These are phyloP conservation scores for Ptilorrhoa leucosticta DNA, from an alignment of 2,113 vertebrate genomes.

Conservation along the genomic window DNA sequence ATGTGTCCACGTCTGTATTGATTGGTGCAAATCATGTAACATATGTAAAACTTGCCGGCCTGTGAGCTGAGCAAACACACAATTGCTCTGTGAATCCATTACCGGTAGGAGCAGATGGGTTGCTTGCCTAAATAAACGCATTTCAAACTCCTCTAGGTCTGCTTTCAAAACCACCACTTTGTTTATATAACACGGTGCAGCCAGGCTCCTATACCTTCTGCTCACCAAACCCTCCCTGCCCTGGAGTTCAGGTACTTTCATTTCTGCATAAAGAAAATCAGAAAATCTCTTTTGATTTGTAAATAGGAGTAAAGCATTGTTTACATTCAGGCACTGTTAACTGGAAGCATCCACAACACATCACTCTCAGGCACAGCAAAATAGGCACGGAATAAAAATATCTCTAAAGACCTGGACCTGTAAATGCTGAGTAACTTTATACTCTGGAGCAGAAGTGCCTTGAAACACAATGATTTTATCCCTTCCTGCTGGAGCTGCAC, in stretches of 20 bases:
- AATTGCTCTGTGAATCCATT: neutral
- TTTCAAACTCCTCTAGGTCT: slow-evolving; percentile 27
- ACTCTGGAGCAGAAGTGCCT: neutral
- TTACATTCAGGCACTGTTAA: neutral
- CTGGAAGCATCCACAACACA: neutral
- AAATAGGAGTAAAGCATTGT: neutral
- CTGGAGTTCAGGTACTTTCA: neutral
- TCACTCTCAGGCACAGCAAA: neutral
- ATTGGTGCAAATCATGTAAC: neutral
- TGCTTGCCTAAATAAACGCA: slow-evolving; percentile 9
- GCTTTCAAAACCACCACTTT: neutral
- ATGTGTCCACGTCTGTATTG: rapidly evolving
- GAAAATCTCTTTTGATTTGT: neutral
- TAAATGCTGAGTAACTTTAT: neutral
- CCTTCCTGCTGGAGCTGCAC: neutral
- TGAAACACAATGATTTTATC: neutral
- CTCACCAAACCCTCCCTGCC: neutral
- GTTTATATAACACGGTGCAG: neutral
- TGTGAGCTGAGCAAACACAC: slow-evolving; percentile 20
- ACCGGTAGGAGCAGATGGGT: neutral
- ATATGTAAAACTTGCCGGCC: neutral
- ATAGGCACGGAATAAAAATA: slow-evolving; percentile 8
- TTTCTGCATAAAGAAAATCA: neutral
- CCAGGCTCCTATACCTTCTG: neutral
- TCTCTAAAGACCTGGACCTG: neutral